Conservation (phyloP, 2,797 vertebrate genomes). For the Melanotaenia parkinsoni region DNA sequence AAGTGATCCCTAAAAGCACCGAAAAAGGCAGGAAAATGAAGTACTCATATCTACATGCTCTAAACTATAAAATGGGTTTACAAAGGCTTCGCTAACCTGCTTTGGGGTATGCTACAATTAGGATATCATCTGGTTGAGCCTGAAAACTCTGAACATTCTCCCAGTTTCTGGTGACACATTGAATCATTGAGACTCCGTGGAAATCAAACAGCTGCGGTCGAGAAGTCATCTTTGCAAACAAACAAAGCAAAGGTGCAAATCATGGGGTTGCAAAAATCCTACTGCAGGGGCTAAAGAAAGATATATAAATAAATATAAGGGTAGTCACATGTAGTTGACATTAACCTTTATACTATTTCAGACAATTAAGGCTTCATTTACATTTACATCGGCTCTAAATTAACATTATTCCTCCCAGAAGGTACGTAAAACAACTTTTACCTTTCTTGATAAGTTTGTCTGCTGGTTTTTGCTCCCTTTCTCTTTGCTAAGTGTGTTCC, state of each 20-base stretch:
- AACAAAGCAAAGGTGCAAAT: neutral
- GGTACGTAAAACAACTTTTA: too few relatives aligned
- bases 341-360: too few relatives aligned
- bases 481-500: too few relatives aligned
- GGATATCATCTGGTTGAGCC: conserved; percentile 77
- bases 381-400: too few relatives aligned
- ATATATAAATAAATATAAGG: too few relatives aligned
- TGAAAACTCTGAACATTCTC: conserved; percentile 74
- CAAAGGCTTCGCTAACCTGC: conserved; percentile 59
- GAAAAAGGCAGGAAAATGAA: neutral
- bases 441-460: too few relatives aligned
- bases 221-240: conserved; percentile 11
- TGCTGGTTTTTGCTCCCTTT: too few relatives aligned
- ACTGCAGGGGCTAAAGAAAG: neutral
- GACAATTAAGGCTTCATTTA: too few relatives aligned
- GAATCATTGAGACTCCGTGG: conserved; percentile 69
- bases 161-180: conserved; percentile 73
- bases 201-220: conserved; percentile 56
- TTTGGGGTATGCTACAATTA: conserved; percentile 77
- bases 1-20: conserved; percentile 68
- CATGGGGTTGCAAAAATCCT: neutral
- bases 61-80: neutral
- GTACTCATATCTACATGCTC: neutral
- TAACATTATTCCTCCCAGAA: too few relatives aligned
- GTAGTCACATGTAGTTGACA: too few relatives aligned